Base-by-base conservation (phyloP, 2,888 invertebrate genomes). In the Xestobium rufovillosum region DNA sequence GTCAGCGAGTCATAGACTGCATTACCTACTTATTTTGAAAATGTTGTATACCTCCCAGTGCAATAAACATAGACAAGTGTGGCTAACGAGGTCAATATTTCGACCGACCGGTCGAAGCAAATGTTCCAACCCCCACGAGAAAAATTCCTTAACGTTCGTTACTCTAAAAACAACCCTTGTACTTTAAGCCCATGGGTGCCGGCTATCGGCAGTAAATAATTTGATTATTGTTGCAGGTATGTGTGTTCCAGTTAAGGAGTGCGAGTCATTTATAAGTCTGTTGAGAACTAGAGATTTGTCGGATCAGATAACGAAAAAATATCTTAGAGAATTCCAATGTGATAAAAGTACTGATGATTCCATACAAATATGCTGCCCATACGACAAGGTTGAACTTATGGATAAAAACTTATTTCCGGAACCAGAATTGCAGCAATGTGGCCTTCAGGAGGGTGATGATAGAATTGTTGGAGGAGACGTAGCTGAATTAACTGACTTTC, bases 371-470 rank as follows among this genome's bases (percentile, higher is more conserved):
- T 19, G 23, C 23, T 19, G 23, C 23, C 23, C 23, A n/a, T 6
- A 19, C 6, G 23, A 8, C 6, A 19, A 19, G 23, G 6, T 19
- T n/a, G 23, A 19, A 19, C 6, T 19, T 8, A 19, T 8, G 6
- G 23, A 19, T n/a, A 19, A n/a, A n/a, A 8, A 6, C 23, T 19
- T 19, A 6, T 6, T 19, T 19, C 23, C 23, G 23, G 6, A 19
- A 19, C 23, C 23, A 8, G 23, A 19, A n/a, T 19, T 19, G 23
- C 6, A 19, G n/a, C 23, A 19, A 19, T 19, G 23, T 19, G 23
- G 23, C 6, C 6, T 19, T 6, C 23, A 19, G 6, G n/a, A 8
- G 23, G n/a, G 23, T n/a, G 23, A 19, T n/a, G 23, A 19, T n/a
- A 19, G 23, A n/a, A 19, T 19, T 8, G 23, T 19, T 19, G 23